Conservation (phyloP, 1,140 invertebrate genomes). For the Stegodyphus mimosarum region DNA sequence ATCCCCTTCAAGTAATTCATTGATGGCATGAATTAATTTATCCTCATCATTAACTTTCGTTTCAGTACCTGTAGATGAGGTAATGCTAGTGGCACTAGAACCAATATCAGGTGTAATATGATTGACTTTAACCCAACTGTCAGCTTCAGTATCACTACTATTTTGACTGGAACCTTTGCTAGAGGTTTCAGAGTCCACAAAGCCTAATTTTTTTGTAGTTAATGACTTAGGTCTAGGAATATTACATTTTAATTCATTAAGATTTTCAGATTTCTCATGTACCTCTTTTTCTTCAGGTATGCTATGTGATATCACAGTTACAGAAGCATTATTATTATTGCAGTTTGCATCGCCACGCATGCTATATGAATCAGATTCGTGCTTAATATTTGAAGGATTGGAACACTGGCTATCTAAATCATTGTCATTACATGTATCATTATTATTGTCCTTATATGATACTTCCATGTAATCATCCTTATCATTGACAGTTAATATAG, state of each 20-base stretch:
- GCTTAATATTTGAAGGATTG: not conserved
- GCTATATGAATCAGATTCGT: not conserved
- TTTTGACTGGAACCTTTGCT: slow-evolving; percentile 47
- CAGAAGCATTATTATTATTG: slow-evolving; percentile 4
- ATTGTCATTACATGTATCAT: slow-evolving; percentile 8
- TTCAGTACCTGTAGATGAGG: slow-evolving; percentile 41
- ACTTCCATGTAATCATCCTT: slow-evolving; percentile 56
- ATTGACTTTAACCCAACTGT: slow-evolving; percentile 57
- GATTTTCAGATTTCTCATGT: slow-evolving; percentile 19
- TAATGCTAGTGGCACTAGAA: slow-evolving; percentile 51
- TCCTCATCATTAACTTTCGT: slow-evolving; percentile 28
- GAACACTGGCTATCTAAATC: not conserved
- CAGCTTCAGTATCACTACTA: slow-evolving; percentile 51
- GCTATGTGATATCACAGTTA: slow-evolving; percentile 10
- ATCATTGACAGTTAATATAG: slow-evolving; percentile 26
- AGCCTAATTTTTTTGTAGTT: slow-evolving; percentile 28
- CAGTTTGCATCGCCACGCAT: not conserved
- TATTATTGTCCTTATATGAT: slow-evolving; percentile 43
- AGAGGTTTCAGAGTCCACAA: slow-evolving; percentile 42
- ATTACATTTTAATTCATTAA: slow-evolving; percentile 29
- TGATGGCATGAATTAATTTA: slow-evolving; percentile 23
- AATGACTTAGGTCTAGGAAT: slow-evolving; percentile 32
- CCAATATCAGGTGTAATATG: slow-evolving; percentile 53
- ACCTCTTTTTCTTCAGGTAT: not conserved
- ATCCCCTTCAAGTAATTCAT: slow-evolving; percentile 37